A percentile compares a stretch with the other conserved stretches of the same genome.
phyloP scores from a whole-genome alignment of 2,113 vertebrate species.

The Monarcha castaneiventris region DNA sequence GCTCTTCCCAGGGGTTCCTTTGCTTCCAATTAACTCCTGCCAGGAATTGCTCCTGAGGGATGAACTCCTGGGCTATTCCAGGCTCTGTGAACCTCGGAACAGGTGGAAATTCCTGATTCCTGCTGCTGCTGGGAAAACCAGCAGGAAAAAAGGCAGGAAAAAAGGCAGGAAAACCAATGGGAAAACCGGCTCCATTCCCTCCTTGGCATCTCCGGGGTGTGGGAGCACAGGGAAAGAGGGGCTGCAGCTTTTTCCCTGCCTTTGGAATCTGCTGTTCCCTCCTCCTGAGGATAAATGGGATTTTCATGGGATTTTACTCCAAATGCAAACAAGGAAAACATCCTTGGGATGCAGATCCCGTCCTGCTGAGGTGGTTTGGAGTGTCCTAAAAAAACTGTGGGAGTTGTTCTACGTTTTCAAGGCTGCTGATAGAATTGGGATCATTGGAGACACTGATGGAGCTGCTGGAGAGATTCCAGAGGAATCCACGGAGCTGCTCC shows the following conservation, averaged over 20 bases:
- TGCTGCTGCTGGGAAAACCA: neutral
- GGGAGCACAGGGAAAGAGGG: neutral
- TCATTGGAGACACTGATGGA: neutral
- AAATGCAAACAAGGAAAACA: neutral
- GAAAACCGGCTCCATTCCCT: neutral
- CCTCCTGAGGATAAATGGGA: neutral
- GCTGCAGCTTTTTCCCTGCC: neutral
- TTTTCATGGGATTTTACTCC: neutral
- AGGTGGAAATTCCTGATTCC: neutral
- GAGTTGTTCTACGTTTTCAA: neutral
- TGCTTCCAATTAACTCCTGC: neutral
- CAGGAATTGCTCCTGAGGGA: neutral
- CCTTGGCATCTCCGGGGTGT: neutral
- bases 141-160: neutral
- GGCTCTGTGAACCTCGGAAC: neutral
- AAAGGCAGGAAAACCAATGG: neutral
- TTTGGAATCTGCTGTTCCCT: neutral
- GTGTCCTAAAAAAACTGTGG: neutral
- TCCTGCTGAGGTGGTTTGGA: neutral
- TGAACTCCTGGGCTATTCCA: neutral
- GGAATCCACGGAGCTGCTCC: neutral
- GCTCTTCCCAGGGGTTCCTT: neutral
- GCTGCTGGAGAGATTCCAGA: neutral
- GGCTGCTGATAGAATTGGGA: neutral
- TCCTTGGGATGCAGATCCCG: neutral